Conservation (phyloP, 2,797 vertebrate genomes). For the Acanthis flammea region DNA sequence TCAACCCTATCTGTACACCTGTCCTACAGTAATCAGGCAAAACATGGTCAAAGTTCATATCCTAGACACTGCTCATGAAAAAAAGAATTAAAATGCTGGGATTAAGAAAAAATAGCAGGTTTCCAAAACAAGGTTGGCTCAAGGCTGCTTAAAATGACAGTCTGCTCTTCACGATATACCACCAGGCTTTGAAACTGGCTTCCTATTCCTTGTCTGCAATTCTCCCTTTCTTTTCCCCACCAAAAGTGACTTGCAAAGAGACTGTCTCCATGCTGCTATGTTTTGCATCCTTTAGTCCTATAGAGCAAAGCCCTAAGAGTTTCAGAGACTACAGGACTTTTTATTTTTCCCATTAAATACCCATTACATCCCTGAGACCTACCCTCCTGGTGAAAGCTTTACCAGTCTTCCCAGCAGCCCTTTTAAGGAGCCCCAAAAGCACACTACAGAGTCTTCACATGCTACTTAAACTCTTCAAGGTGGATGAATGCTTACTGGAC, state of each 20-base stretch:
- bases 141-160: not conserved
- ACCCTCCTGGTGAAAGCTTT: not conserved
- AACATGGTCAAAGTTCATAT: constrained; percentile 45
- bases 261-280: not conserved
- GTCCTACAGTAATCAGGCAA: constrained; percentile 52
- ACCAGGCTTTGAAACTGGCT: not conserved
- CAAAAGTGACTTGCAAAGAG: not conserved
- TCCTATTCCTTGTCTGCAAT: not conserved
- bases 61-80: not conserved
- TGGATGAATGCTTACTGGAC: not conserved
- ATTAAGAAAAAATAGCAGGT: constrained; percentile 21
- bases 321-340: not conserved
- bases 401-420: not conserved
- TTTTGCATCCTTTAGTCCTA: not conserved
- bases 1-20: constrained; percentile 65
- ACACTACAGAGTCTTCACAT: not conserved
- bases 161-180: not conserved
- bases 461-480: not conserved
- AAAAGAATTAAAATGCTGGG: not conserved
- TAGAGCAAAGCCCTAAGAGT: not conserved
- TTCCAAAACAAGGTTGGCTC: not conserved
- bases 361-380: not conserved
- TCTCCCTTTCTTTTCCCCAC: accelerated
- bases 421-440: not conserved
- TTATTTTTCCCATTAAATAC: not conserved